A percentile compares a stretch with the other conserved stretches of the same genome.
phyloP scores from a whole-genome alignment of 1,140 invertebrate genomes.

The Pentalonia nigronervosa region DNA sequence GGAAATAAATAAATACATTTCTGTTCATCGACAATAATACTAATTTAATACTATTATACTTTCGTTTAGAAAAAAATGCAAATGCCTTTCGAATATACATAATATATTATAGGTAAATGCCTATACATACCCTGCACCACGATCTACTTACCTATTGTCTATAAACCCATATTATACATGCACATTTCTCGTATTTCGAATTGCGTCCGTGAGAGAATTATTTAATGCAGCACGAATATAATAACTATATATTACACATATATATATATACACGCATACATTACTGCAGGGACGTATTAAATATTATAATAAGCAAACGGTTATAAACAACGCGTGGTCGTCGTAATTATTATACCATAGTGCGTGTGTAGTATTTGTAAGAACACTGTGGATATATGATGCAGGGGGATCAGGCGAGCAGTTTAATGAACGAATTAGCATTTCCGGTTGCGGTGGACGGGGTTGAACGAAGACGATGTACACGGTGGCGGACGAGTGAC shows the following conservation, averaged over 20 bases:
- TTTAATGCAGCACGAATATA: background rate
- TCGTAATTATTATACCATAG: background rate
- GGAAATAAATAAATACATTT: background rate
- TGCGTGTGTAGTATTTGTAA: background rate
- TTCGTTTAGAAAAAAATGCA: background rate
- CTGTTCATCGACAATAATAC: background rate
- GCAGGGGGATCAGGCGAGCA: background rate
- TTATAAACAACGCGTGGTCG: background rate
- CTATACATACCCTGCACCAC: background rate
- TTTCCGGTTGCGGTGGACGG: background rate
- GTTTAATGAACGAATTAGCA: constrained; percentile 24
- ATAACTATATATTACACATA: background rate
- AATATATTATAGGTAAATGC: background rate
- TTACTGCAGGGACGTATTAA: background rate
- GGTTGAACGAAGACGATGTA: background rate
- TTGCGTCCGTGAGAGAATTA: background rate
- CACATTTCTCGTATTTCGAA: background rate
- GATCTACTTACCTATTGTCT: background rate
- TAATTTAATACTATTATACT: background rate
- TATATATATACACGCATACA: background rate
- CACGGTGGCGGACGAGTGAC: background rate
- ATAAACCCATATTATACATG: background rate
- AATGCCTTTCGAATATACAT: background rate
- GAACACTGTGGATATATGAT: background rate
- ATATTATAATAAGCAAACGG: background rate